Evolutionary conservation across 2,888 invertebrate species (phyloP).

Genomic region (Smittia aterrima): DNA sequence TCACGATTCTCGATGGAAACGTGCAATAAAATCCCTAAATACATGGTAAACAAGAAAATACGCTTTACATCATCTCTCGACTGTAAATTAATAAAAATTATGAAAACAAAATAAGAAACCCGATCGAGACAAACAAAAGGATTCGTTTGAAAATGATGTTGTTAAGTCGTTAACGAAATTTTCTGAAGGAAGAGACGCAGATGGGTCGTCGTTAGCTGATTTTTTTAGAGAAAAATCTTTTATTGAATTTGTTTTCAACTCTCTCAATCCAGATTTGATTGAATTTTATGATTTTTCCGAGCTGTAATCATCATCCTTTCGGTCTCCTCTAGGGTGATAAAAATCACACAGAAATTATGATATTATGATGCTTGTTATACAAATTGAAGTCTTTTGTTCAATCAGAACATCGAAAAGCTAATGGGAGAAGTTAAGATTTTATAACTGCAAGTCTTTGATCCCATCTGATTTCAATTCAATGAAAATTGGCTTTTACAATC

Average conservation of each 20-base stretch:
- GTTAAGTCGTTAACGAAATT: not conserved
- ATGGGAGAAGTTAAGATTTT: slow-evolving; percentile 2
- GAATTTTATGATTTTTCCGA: not conserved
- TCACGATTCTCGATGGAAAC: not conserved
- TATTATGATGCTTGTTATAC: slow-evolving; percentile 35
- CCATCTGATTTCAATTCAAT: slow-evolving; percentile 22
- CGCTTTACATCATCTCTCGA: not conserved
- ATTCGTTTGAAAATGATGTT: not conserved
- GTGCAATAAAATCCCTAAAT: slow-evolving; percentile 35
- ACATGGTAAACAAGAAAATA: slow-evolving; percentile 35
- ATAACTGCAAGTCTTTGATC: slow-evolving; percentile 16
- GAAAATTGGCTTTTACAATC: not conserved
- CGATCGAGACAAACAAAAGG: no score
- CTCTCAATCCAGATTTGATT: not conserved
- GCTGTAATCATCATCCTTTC: not conserved
- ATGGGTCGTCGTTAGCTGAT: no score
- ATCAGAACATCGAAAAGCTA: slow-evolving; percentile 2
- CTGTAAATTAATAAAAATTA: slow-evolving; percentile 30
- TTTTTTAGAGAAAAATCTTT: no score
- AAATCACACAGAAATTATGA: slow-evolving; percentile 35
- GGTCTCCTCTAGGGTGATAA: slow-evolving; percentile 10
- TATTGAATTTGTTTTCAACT: slow-evolving; percentile 34
- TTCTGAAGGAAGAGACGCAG: no score
- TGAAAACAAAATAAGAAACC: slow-evolving; percentile 37
- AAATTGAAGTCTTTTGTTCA: slow-evolving; percentile 32